phyloP scores from a whole-genome alignment of 2,113 vertebrate genomes.

The Puma concolor region DNA sequence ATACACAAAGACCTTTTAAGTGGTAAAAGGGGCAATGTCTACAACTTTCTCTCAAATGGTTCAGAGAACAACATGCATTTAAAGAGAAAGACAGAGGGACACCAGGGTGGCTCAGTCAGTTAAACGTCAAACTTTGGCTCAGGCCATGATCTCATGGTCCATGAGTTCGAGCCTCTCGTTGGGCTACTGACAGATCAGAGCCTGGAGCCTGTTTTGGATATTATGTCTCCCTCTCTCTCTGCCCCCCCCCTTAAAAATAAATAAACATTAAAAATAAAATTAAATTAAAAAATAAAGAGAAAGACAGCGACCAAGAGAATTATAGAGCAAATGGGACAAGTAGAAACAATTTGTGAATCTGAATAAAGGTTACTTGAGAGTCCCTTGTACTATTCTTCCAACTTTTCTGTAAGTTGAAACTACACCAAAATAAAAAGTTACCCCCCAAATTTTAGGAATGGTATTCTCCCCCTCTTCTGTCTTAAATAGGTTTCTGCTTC shows the following conservation, averaged over 20 bases:
- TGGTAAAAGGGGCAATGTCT: background rate
- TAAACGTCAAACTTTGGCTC: too few relatives aligned
- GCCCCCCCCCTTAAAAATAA: too few relatives aligned
- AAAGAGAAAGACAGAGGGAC: background rate
- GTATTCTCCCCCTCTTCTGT: background rate
- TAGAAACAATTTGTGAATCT: background rate
- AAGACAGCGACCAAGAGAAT: background rate
- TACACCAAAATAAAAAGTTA: background rate
- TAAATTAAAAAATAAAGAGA: background rate
- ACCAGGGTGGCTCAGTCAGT: too few relatives aligned
- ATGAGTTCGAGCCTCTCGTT: too few relatives aligned
- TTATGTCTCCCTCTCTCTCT: too few relatives aligned
- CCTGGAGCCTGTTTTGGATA: too few relatives aligned
- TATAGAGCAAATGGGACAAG: background rate
- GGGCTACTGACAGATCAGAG: too few relatives aligned
- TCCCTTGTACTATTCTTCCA: background rate
- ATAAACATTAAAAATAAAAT: too few relatives aligned
- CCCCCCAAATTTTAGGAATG: background rate
- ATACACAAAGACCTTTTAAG: background rate
- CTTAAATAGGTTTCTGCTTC: background rate
- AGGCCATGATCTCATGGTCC: too few relatives aligned
- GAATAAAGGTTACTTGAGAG: background rate
- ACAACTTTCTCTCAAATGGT: background rate
- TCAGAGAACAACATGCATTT: background rate
- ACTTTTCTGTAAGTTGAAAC: slow-evolving; percentile 30